A percentile compares a stretch with the other conserved stretches of the same genome.
These are phyloP conservation scores for Tetramorium simillimum DNA, from an alignment of 1,140 invertebrate genomes.

Conservation along the genomic window DNA sequence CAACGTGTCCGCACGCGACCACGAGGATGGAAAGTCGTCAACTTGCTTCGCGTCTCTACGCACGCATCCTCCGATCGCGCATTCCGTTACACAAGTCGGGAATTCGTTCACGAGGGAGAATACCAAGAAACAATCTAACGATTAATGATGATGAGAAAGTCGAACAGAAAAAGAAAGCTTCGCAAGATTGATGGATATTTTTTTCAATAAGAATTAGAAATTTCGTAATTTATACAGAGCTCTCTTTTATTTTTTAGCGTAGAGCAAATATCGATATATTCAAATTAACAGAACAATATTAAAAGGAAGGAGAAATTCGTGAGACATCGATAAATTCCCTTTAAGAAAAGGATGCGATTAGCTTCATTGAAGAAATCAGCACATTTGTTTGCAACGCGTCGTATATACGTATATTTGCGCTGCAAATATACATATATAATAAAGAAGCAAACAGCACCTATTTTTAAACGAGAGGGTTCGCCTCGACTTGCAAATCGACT, in stretches of 20 bases:
- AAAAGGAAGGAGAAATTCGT: not conserved
- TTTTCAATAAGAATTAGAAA: not conserved
- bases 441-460: not conserved
- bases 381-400: not conserved
- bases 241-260: too few species aligned
- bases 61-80: not conserved
- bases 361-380: not conserved
- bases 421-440: not conserved
- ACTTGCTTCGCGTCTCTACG: conserved; percentile 21
- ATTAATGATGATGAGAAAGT: not conserved
- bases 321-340: not conserved
- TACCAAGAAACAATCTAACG: not conserved
- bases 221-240: not conserved
- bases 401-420: too few species aligned
- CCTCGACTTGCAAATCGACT: not conserved
- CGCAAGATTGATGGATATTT: not conserved
- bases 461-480: not conserved
- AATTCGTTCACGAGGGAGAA: not conserved
- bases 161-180: not conserved
- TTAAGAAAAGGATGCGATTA: not conserved
- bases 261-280: too few species aligned
- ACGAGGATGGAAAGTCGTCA: conserved; percentile 28
- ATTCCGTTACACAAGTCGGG: conserved; percentile 6
- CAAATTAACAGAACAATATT: not conserved
- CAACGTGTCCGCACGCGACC: conserved; percentile 43